Evolutionary conservation across 2,113 vertebrate species (phyloP).

Genomic region (Clarias batrachus): DNA sequence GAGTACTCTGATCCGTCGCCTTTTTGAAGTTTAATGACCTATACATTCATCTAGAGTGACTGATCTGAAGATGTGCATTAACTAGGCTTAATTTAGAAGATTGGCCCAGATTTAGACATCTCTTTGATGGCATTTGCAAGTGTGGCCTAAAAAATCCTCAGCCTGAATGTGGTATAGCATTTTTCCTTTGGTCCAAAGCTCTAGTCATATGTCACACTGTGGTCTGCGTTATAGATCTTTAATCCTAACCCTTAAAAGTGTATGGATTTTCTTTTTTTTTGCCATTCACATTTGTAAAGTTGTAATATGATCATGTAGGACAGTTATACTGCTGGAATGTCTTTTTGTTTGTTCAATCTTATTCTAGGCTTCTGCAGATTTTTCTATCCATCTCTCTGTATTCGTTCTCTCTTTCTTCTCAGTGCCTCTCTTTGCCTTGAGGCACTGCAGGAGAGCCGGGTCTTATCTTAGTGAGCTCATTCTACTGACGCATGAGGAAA

Average conservation of each 20-base stretch:
- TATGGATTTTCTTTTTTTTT: background rate
- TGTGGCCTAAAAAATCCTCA: conserved; percentile 15
- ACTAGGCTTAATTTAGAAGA: conserved; percentile 27
- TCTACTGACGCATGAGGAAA: background rate
- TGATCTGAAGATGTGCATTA: conserved; percentile 22
- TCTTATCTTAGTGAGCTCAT: background rate
- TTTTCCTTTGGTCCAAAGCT: background rate
- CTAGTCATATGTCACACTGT: background rate
- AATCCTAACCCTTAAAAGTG: background rate
- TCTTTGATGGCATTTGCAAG: conserved; percentile 21
- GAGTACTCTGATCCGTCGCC: background rate
- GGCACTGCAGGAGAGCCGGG: conserved; percentile 26
- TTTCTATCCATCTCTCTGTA: background rate
- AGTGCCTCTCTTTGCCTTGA: background rate
- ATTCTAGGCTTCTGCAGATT: background rate
- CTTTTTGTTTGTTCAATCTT: conserved; percentile 1
- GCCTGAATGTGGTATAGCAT: background rate
- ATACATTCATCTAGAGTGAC: conserved; percentile 2
- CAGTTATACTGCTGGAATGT: conserved; percentile 8
- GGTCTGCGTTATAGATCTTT: background rate
- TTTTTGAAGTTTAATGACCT: conserved; percentile 11
- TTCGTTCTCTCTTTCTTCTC: background rate
- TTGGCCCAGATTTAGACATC: conserved; percentile 14
- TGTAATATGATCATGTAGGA: background rate
- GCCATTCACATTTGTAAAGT: background rate